Percentiles rank a stretch among this genome's conserved stretches.
phyloP scores from a whole-genome alignment of 2,797 vertebrate genomes.

The Micrastur ruficollis region DNA sequence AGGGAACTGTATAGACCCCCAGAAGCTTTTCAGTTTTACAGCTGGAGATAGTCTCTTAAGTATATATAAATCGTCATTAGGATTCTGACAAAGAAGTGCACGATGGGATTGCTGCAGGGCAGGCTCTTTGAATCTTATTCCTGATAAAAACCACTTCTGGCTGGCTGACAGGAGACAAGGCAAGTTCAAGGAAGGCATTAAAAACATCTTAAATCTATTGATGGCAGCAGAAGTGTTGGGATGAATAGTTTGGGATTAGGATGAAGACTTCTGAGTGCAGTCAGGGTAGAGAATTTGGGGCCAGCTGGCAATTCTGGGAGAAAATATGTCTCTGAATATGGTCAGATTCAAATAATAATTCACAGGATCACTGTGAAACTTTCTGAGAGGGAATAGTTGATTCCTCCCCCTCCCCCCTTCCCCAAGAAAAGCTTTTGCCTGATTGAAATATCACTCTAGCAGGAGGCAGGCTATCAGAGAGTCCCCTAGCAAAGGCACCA shows the following conservation, averaged over 20 bases:
- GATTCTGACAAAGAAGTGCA: slow-evolving; percentile 81
- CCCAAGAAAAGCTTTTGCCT: background rate
- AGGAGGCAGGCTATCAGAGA: background rate
- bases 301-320: slow-evolving; percentile 8
- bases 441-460: background rate
- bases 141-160: slow-evolving; percentile 76
- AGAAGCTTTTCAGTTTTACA: slow-evolving; percentile 78
- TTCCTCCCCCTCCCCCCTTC: rapidly evolving
- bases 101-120: slow-evolving; percentile 81
- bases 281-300: slow-evolving; percentile 35
- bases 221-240: slow-evolving; percentile 70
- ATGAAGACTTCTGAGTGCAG: slow-evolving; percentile 58
- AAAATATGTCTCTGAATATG: slow-evolving; percentile 20
- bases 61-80: slow-evolving; percentile 82
- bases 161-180: slow-evolving; percentile 80
- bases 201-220: slow-evolving; percentile 76
- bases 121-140: slow-evolving; percentile 80
- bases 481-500: background rate
- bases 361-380: background rate
- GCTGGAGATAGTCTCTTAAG: slow-evolving; percentile 81
- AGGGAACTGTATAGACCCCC: slow-evolving; percentile 76
- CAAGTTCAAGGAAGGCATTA: slow-evolving; percentile 76
- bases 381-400: background rate
- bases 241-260: slow-evolving; percentile 73
- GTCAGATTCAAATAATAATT: slow-evolving; percentile 17